phyloP scores from a whole-genome alignment of 2,888 invertebrate genomes.

The Heliconius cydno region DNA sequence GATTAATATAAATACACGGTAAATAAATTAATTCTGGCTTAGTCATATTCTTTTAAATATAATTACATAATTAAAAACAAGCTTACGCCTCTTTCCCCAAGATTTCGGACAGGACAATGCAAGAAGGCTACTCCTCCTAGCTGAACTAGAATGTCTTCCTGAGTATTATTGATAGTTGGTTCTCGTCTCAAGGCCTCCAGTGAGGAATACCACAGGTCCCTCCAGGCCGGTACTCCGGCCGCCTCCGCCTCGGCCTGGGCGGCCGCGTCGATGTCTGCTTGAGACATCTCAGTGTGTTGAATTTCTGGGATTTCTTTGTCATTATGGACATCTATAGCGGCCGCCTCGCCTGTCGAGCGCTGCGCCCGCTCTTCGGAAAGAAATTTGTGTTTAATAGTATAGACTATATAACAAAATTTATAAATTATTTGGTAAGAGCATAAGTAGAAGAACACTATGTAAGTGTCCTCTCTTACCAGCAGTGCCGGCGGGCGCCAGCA shows the following conservation, averaged over 20 bases:
- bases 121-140: slow-evolving; percentile 90
- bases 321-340: slow-evolving; percentile 31
- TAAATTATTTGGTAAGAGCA: too few relatives aligned
- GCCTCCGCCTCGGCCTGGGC: slow-evolving; percentile 57
- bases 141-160: slow-evolving; percentile 89
- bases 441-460: too few relatives aligned
- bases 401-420: too few relatives aligned
- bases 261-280: slow-evolving; percentile 51
- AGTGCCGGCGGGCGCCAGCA: slow-evolving; percentile 46
- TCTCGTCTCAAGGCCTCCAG: slow-evolving; percentile 73
- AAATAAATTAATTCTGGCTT: not conserved
- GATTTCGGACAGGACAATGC: slow-evolving; percentile 90
- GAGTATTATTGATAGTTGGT: slow-evolving; percentile 87
- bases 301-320: slow-evolving; percentile 36
- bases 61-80: not conserved
- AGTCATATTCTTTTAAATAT: not conserved
- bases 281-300: slow-evolving; percentile 46
- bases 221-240: slow-evolving; percentile 82
- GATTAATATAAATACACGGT: too few relatives aligned
- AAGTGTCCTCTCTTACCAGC: slow-evolving; percentile 32
- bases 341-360: slow-evolving; percentile 46
- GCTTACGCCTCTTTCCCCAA: slow-evolving; percentile 88
- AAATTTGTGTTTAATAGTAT: too few relatives aligned
- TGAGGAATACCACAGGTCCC: slow-evolving; percentile 84
- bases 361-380: slow-evolving; percentile 40